Conservation (phyloP, 2,888 invertebrate species). For the Pseudococcus jackbeardsleyi region DNA sequence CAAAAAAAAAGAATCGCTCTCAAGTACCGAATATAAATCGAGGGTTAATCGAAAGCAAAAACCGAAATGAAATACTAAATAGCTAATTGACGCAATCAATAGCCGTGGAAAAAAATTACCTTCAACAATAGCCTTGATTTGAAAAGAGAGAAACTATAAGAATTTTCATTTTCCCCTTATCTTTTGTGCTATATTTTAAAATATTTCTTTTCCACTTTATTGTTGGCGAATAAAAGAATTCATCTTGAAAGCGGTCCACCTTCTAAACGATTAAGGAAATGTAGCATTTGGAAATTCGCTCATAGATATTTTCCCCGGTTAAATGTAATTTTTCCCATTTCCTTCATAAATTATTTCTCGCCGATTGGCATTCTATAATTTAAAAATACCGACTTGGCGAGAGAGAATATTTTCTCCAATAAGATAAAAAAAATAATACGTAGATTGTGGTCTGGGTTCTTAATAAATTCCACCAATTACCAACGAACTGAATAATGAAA, state of each 20-base stretch:
- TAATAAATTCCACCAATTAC: neutral
- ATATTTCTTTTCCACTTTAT: conserved; percentile 50
- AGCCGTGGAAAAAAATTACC: conserved; percentile 35
- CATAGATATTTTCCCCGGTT: conserved; percentile 25
- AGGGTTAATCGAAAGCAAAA: conserved; percentile 39
- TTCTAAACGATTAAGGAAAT: conserved; percentile 48
- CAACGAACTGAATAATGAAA: neutral
- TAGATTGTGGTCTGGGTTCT: neutral
- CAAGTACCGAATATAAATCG: neutral
- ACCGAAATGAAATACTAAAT: conserved; percentile 42
- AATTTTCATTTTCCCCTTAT: conserved; percentile 47
- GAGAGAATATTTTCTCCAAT: neutral
- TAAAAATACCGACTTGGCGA: neutral
- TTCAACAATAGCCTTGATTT: conserved; percentile 42
- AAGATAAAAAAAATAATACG: neutral
- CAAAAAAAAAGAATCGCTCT: neutral
- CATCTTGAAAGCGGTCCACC: conserved; percentile 34
- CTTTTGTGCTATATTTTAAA: conserved; percentile 52
- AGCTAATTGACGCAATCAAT: conserved; percentile 40
- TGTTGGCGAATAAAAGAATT: conserved; percentile 51
- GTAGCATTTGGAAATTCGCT: conserved; percentile 30
- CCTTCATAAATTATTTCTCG: neutral
- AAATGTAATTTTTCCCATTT: conserved; percentile 38
- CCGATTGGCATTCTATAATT: conserved; percentile 4
- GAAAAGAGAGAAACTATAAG: conserved; percentile 38